phyloP scores from a whole-genome alignment of 2,888 invertebrate genomes.

The Monochamus alternatus region DNA sequence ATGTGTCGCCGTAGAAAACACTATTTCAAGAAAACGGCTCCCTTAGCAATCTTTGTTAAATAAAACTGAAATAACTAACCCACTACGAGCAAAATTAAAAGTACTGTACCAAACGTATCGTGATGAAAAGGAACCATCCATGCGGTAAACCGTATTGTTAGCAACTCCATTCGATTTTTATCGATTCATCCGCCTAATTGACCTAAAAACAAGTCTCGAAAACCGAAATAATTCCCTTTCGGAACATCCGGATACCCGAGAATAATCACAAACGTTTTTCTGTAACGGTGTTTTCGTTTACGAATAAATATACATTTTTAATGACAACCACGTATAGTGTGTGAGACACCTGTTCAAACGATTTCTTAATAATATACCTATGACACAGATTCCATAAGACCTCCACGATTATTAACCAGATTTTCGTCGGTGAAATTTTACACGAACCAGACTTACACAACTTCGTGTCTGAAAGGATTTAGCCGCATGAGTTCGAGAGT shows the following conservation, averaged over 20 bases:
- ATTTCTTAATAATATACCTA: constrained; percentile 50
- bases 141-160: constrained; percentile 7
- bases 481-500: too few relatives aligned
- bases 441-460: constrained; percentile 1
- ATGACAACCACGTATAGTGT: constrained; percentile 19
- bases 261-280: constrained; percentile 7
- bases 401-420: constrained; percentile 39
- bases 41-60: too few relatives aligned
- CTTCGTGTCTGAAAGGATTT: too few relatives aligned
- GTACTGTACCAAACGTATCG: neutral
- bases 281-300: constrained; percentile 29
- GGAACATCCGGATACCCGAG: neutral
- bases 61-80: too few relatives aligned
- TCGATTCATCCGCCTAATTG: neutral
- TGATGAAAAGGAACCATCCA: constrained; percentile 7
- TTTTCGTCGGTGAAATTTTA: constrained; percentile 33
- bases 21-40: too few relatives aligned
- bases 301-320: constrained; percentile 31
- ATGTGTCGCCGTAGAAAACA: too few relatives aligned
- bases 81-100: neutral
- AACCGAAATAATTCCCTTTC: neutral
- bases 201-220: neutral
- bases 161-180: neutral
- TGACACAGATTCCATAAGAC: constrained; percentile 50
- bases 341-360: constrained; percentile 49